Base-by-base conservation (phyloP, 2,888 invertebrate species). In the Lasioglossum figueresi region DNA sequence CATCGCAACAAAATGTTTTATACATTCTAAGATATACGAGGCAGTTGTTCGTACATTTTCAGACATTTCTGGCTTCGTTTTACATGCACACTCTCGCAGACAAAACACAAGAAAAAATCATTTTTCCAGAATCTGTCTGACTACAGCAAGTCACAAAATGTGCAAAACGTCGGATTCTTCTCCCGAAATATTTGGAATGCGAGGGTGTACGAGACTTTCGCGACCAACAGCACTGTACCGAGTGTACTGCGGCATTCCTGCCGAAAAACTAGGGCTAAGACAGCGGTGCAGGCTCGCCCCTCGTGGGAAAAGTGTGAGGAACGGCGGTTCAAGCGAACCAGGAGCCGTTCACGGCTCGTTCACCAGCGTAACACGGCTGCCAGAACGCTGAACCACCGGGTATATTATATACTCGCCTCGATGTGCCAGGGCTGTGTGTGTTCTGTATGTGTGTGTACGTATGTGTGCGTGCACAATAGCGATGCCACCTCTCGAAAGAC, bases 381-480 rank as follows among this genome's bases (percentile, higher is more conserved):
- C 73, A n/a, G 68, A 68, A 68, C 81, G 76, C 72, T 63, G 52
- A 52, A 68, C 63, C 43, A 56, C 56, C 75, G 71, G n/a, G 59
- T 40, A 34, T 72, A 40, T 66, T 19, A 70, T 40, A 70, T 23
- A 76, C 80, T 76, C 80, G 71, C 70, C 52, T 79, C 52, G 56
- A 82, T 79, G 82, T 88, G 89, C 88, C 74, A 75, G 79, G 80
- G 52, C 75, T 76, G 52, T 43, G 16, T 72, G 43, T 79, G 77
- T 89, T 80, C n/a, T 88, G 81, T 85, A 76, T 75, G 63, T 82
- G 84, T 84, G 77, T 90, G 83, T 74, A 79, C 79, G 84, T 88
- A 84, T 87, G 82, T 86, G 84, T 82, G 87, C 86, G 90, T 88
- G 91, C 87, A 91, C 82, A 85, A 83, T 80, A 80, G 76, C 84